A percentile compares a stretch with the other conserved stretches of the same genome.
phyloP scores from a whole-genome alignment of 2,113 vertebrate species.

The Stigmatopora argus region DNA sequence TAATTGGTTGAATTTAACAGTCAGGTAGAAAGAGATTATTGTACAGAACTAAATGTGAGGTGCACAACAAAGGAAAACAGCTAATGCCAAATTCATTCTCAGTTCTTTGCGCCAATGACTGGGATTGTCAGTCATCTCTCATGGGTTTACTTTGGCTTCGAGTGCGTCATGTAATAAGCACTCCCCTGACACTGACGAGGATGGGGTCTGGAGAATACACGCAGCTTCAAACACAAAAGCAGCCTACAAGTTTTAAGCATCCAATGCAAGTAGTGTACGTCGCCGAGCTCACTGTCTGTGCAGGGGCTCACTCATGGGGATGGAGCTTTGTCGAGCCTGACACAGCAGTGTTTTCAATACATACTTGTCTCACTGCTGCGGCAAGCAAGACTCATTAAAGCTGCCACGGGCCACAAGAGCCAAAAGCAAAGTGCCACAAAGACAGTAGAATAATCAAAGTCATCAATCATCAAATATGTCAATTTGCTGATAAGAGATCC shows the following conservation, averaged over 20 bases:
- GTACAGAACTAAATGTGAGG: conserved; percentile 1
- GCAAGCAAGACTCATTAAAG: conserved; percentile 46
- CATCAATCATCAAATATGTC: conserved; percentile 44
- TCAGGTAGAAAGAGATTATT: neutral
- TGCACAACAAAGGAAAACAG: conserved; percentile 3
- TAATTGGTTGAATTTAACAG: no score
- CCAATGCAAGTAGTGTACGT: conserved; percentile 40
- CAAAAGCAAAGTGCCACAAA: conserved; percentile 52
- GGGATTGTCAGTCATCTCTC: conserved; percentile 55
- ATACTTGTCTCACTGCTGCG: conserved; percentile 46
- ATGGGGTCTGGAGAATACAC: conserved; percentile 32
- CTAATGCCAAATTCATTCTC: conserved; percentile 13
- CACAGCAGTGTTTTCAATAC: conserved; percentile 31
- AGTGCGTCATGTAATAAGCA: conserved; percentile 43
- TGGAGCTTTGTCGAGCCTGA: conserved; percentile 27
- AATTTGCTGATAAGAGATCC: conserved; percentile 45
- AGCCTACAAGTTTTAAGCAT: conserved; percentile 31
- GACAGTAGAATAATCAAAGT: conserved; percentile 11
- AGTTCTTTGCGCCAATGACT: conserved; percentile 27
- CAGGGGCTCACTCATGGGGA: conserved; percentile 47
- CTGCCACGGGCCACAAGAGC: conserved; percentile 34
- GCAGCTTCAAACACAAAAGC: conserved; percentile 18
- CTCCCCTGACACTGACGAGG: conserved; percentile 22
- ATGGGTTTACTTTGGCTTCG: conserved; percentile 16
- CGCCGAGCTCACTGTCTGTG: conserved; percentile 42